phyloP scores from a whole-genome alignment of 2,888 invertebrate genomes.

The Cantharis lateralis region DNA sequence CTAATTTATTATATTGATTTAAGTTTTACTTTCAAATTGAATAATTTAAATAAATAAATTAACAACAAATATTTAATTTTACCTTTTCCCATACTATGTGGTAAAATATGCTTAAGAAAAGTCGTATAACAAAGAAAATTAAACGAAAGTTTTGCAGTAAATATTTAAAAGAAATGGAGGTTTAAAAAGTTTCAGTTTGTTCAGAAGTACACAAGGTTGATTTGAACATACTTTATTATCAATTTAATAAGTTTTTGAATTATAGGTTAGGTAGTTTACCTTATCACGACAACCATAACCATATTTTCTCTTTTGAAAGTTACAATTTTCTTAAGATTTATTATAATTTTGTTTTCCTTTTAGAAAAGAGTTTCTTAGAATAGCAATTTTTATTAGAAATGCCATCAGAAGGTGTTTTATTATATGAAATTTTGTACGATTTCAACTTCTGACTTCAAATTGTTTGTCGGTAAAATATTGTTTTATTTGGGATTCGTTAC shows the following conservation, averaged over 20 bases:
- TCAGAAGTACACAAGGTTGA: background rate
- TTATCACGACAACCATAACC: background rate
- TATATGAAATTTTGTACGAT: background rate
- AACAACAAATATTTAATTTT: background rate
- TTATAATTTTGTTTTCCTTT: background rate
- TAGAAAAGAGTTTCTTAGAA: background rate
- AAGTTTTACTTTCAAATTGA: background rate
- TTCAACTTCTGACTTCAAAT: too few relatives aligned
- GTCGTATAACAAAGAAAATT: background rate
- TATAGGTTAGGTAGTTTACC: background rate
- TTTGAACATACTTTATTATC: background rate
- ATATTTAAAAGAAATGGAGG: background rate
- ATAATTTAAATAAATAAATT: background rate
- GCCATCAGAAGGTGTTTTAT: background rate
- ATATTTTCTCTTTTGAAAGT: background rate
- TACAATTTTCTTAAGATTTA: background rate
- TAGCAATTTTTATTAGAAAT: background rate
- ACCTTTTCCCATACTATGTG: background rate
- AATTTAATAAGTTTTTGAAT: background rate
- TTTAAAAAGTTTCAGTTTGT: background rate
- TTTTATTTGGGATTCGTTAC: too few relatives aligned
- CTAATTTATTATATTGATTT: background rate
- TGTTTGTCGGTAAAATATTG: too few relatives aligned
- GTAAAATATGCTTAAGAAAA: background rate
- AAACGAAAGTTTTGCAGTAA: background rate